A percentile compares a stretch with the other conserved stretches of the same genome.
phyloP scores from a whole-genome alignment of 2,888 invertebrate genomes.

The Nomada goodeniana region DNA sequence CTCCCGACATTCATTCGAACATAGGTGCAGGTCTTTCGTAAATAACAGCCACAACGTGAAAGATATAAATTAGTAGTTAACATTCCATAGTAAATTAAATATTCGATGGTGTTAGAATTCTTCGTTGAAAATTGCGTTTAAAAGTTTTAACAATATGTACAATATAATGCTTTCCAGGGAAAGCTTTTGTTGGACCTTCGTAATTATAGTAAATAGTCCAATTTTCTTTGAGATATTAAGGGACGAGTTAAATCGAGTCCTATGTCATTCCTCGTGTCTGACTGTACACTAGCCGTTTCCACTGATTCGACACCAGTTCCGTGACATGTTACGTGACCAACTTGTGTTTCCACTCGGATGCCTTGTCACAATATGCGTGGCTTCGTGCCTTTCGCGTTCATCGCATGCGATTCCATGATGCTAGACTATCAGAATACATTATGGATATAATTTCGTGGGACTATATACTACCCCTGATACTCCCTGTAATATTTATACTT shows the following conservation, averaged over 20 bases:
- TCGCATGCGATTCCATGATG: conserved; percentile 39
- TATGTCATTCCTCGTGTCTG: conserved; percentile 3
- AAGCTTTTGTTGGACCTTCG: no score
- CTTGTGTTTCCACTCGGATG: conserved; percentile 14
- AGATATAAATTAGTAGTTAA: neutral
- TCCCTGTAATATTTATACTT: conserved; percentile 39
- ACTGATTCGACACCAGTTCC: conserved; percentile 17
- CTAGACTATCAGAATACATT: conserved; percentile 34
- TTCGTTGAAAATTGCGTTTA: neutral
- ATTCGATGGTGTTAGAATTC: neutral
- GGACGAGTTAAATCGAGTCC: no score
- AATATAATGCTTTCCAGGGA: no score
- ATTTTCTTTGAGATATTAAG: neutral
- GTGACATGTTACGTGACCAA: conserved; percentile 32
- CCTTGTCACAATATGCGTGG: conserved; percentile 38
- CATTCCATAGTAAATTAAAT: neutral
- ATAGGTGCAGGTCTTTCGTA: neutral
- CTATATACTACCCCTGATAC: neutral
- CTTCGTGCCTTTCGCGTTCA: conserved; percentile 50
- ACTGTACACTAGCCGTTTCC: conserved; percentile 6
- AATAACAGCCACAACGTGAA: neutral
- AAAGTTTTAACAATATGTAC: no score
- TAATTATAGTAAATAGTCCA: no score
- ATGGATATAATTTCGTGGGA: conserved; percentile 48
- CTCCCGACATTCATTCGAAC: neutral